A percentile compares a stretch with the other conserved stretches of the same genome.
phyloP scores from a whole-genome alignment of 2,888 invertebrate genomes.

The Helicoverpa assulta region DNA sequence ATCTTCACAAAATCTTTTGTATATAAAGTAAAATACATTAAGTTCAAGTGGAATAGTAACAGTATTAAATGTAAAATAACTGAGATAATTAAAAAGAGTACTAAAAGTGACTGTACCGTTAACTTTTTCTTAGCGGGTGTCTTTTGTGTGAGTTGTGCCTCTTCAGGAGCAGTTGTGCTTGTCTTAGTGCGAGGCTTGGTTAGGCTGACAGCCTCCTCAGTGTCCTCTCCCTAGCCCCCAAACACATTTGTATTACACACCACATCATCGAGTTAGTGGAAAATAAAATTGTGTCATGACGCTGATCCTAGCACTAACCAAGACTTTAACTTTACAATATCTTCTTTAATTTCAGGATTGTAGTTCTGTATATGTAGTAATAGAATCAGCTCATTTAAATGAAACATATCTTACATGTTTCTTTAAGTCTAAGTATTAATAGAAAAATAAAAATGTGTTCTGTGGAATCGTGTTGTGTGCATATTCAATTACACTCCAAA shows the following conservation, averaged over 20 bases:
- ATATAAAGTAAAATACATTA: not conserved
- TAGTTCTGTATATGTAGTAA: conserved; percentile 14
- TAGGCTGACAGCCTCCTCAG: conserved; percentile 87
- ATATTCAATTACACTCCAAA: conserved; percentile 35
- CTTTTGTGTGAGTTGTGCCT: conserved; percentile 88
- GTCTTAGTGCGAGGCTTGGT: conserved; percentile 87
- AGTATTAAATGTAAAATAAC: conserved; percentile 32
- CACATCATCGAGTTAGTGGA: conserved; percentile 56
- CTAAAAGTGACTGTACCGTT: conserved; percentile 78
- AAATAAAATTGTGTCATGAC: conserved; percentile 33
- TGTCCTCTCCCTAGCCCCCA: conserved; percentile 85
- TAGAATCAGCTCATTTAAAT: conserved; percentile 32
- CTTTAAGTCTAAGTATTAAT: conserved; percentile 38
- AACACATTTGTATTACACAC: conserved; percentile 68
- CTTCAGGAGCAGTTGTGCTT: conserved; percentile 87
- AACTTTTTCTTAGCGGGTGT: conserved; percentile 87
- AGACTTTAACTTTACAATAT: not conserved
- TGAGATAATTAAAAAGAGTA: conserved; percentile 80
- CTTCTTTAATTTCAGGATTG: not conserved
- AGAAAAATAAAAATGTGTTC: conserved; percentile 37
- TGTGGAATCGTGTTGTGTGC: conserved; percentile 49
- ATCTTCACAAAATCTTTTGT: not conserved
- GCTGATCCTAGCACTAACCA: conserved; percentile 31
- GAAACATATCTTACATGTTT: conserved; percentile 35
- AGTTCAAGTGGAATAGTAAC: not conserved